A percentile compares a stretch with the other conserved stretches of the same genome.
phyloP scores from a whole-genome alignment of 2,113 vertebrate genomes.

The Clarias magur region DNA sequence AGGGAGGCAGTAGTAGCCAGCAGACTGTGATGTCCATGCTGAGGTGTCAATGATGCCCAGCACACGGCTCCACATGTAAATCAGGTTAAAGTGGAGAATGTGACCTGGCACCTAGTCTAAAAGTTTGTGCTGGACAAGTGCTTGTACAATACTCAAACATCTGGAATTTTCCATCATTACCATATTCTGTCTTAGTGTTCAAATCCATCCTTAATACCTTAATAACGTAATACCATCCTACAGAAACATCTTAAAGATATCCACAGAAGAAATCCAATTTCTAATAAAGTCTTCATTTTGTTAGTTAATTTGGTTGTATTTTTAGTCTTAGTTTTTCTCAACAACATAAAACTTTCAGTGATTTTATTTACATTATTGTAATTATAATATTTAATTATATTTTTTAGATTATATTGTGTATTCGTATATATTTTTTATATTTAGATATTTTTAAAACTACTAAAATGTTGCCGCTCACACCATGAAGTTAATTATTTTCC shows the following conservation, averaged over 20 bases:
- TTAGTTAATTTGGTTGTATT: background rate
- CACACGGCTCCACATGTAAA: conserved; percentile 27
- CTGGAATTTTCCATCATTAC: conserved; percentile 13
- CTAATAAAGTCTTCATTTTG: background rate
- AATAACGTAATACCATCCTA: background rate
- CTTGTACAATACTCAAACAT: conserved; percentile 10
- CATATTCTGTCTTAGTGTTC: background rate
- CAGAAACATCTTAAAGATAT: background rate
- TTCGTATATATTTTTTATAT: no score
- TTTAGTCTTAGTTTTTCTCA: background rate
- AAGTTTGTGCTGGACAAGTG: background rate
- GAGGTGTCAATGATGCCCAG: conserved; percentile 50
- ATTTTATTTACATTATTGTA: background rate
- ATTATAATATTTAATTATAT: no score
- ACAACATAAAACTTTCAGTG: background rate
- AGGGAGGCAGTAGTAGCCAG: conserved; percentile 55
- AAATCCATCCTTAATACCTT: background rate
- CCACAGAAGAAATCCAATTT: no score
- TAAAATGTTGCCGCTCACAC: background rate
- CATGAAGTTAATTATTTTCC: background rate
- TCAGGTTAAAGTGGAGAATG: background rate
- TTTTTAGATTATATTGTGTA: no score
- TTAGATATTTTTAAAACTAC: background rate
- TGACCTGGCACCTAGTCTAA: conserved; percentile 31
- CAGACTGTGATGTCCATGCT: conserved; percentile 51